A percentile compares a stretch with the other conserved stretches of the same genome.
Evolutionary conservation across 2,113 vertebrate species (phyloP).

Genomic region (Daboia siamensis): DNA sequence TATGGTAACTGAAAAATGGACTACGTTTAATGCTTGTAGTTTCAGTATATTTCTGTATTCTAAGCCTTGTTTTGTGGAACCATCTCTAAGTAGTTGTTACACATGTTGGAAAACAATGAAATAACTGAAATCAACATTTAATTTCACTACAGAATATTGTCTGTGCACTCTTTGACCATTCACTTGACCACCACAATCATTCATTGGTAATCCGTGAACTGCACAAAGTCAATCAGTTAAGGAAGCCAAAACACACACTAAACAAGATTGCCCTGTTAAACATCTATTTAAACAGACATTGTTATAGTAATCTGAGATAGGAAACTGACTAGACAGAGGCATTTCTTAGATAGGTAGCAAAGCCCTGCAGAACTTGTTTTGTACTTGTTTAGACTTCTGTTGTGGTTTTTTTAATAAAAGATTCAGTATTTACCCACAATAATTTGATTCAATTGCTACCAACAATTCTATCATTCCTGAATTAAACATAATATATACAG

Average conservation of each 20-base stretch:
- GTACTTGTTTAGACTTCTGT: too few species aligned
- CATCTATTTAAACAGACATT: neutral
- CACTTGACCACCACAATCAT: neutral
- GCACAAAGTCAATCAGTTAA: neutral
- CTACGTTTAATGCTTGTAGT: neutral
- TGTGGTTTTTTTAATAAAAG: neutral
- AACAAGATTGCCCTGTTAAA: neutral
- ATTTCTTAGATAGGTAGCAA: neutral
- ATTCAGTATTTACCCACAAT: neutral
- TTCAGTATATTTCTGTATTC: neutral
- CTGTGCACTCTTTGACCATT: neutral
- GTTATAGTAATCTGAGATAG: neutral
- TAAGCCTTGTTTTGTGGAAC: neutral
- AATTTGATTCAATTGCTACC: neutral
- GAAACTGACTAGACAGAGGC: neutral
- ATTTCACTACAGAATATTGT: neutral
- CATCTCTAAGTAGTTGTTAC: neutral
- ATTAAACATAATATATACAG: neutral
- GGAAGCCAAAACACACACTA: neutral
- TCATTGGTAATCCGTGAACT: neutral
- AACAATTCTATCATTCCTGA: too few species aligned
- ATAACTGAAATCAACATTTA: neutral
- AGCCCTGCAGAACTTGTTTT: neutral
- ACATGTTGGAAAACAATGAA: neutral
- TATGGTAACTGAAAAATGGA: neutral